Evolutionary conservation across 2,113 vertebrate genomes (phyloP), one percentile per base, ranked within the genome.

Genomic region (Orycteropus afer): DNA sequence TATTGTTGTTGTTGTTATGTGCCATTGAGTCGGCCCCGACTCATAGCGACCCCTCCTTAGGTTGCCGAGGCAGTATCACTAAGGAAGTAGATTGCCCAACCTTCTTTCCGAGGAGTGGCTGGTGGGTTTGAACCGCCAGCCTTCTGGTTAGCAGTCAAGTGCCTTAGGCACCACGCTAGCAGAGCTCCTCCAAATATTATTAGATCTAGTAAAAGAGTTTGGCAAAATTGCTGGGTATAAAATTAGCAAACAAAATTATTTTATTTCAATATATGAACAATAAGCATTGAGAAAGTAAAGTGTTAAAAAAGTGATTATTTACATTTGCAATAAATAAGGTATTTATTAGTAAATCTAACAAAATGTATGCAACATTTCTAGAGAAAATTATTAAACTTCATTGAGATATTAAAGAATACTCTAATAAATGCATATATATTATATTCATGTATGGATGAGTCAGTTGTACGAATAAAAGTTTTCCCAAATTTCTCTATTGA

Each of bases 301-400:
- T 25, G 1, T 13, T 87, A 55, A 32, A 34, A 89, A 87, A 90
- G 29, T 91, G 45, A 78, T 69, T 12, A 82, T 88, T 90, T 90
- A 81, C 6, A 51, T 40, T 87, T 87, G 8, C 32, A 91, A 61
- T 4, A 40, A 65, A 92, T 69, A 17, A 84, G 80, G 3, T 47
- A 55, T 79, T 93, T 59, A 49, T 67, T n/a, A 92, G 61, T 79
- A 65, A 79, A 12, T 65, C 23, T 89, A 74, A 88, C 20, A 76
- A 80, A 81, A 92, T 57, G 25, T 67, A 29, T 25, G 27, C 27
- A 82, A 34, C 1, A 51, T 13, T 82, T 74, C 18, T 51, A 86
- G 67, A 76, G 89, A 86, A 92, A 91, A 87, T 71, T 49, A 79
- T 71, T 93, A 67, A 79, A 79, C 15, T 83, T 90, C 57, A 88